phyloP scores from a whole-genome alignment of 2,888 invertebrate species.

The Himalopsyche japonica region DNA sequence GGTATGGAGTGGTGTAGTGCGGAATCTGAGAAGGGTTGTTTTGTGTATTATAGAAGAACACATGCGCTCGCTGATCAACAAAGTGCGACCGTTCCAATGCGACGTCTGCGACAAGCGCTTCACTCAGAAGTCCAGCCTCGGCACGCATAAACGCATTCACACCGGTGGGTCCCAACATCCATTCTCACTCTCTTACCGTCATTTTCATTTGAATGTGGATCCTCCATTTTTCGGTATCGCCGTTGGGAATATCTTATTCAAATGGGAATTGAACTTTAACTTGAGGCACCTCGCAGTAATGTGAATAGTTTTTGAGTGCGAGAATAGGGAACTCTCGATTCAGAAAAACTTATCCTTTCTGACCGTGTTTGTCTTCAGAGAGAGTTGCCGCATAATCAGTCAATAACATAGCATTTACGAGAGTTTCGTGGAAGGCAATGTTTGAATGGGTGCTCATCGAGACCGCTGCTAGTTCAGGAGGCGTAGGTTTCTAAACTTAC shows the following conservation, averaged over 20 bases:
- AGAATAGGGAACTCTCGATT: neutral
- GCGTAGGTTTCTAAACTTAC: neutral
- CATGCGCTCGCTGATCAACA: conserved; percentile 66
- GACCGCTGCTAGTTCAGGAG: neutral
- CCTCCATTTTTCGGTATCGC: neutral
- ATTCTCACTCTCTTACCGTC: conserved; percentile 9
- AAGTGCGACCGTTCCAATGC: conserved; percentile 69
- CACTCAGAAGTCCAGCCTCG: conserved; percentile 81
- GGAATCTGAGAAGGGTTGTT: conserved; percentile 58
- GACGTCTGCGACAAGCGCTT: conserved; percentile 79
- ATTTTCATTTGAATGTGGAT: conserved; percentile 24
- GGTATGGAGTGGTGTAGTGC: conserved; percentile 38
- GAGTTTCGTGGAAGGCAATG: neutral
- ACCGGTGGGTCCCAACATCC: conserved; percentile 62
- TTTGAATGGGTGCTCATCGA: neutral
- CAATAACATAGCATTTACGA: neutral
- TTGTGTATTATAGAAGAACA: conserved; percentile 64
- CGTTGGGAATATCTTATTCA: conserved; percentile 6
- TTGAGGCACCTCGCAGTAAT: conserved; percentile 37
- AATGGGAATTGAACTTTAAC: conserved; percentile 23
- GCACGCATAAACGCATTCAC: conserved; percentile 80
- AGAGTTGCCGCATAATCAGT: neutral
- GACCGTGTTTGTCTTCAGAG: neutral
- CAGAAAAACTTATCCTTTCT: neutral
- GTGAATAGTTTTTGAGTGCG: conserved; percentile 42